Evolutionary conservation across 2,113 vertebrate genomes (phyloP).

Genomic region (Myiopsitta monachus): DNA sequence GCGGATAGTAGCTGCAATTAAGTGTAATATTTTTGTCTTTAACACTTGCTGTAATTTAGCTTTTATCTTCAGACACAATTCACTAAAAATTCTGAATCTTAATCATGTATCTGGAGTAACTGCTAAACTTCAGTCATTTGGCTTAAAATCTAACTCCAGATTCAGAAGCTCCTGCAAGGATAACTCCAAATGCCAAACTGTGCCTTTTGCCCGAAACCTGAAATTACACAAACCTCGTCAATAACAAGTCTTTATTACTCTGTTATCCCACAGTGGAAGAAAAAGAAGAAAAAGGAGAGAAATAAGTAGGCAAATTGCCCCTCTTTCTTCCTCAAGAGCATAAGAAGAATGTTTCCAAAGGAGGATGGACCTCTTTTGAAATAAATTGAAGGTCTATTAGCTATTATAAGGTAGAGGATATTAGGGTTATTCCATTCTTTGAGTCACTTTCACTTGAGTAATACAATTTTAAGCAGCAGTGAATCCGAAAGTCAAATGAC

Average conservation of each 20-base stretch:
- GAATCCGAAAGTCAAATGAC: background rate
- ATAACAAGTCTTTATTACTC: background rate
- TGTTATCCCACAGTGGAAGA: background rate
- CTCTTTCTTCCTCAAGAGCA: background rate
- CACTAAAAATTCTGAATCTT: background rate
- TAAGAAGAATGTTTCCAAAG: background rate
- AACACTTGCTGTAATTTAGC: background rate
- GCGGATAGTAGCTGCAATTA: background rate
- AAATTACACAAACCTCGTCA: background rate
- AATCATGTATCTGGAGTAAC: background rate
- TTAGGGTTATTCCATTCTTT: background rate
- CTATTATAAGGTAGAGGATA: background rate
- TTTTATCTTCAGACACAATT: background rate
- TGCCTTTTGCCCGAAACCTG: background rate
- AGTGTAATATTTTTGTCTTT: background rate
- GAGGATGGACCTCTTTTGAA: background rate
- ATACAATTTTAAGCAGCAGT: background rate
- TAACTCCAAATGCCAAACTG: background rate
- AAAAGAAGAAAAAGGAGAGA: background rate
- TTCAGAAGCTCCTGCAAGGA: background rate
- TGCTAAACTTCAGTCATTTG: background rate
- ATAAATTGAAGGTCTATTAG: background rate
- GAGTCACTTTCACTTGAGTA: background rate
- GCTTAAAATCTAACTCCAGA: background rate
- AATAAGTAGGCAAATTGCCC: background rate